Conservation (phyloP, 2,888 invertebrate species). For the Actias luna region DNA sequence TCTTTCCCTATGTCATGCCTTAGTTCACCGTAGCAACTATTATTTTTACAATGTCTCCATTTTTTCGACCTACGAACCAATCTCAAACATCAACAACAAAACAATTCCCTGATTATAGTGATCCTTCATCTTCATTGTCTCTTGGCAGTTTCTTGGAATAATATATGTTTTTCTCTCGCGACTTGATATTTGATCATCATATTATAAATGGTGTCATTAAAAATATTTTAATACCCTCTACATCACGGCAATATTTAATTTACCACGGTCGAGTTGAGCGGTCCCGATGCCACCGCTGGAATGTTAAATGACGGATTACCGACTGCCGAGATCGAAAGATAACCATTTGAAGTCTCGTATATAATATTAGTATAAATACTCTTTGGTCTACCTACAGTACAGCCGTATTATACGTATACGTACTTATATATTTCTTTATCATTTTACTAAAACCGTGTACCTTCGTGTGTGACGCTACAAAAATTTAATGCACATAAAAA, state of each 20-base stretch:
- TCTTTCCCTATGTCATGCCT: slow-evolving; percentile 76
- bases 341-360: slow-evolving; percentile 59
- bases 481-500: not conserved
- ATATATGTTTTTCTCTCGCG: slow-evolving; percentile 76
- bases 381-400: slow-evolving; percentile 33
- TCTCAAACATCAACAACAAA: slow-evolving; percentile 75
- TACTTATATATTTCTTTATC: slow-evolving; percentile 1
- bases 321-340: slow-evolving; percentile 72
- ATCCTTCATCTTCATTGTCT: slow-evolving; percentile 81
- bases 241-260: slow-evolving; percentile 79
- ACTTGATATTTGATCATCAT: slow-evolving; percentile 78
- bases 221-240: slow-evolving; percentile 81
- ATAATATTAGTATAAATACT: slow-evolving; percentile 53
- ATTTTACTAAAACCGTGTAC: not conserved
- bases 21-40: slow-evolving; percentile 72
- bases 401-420: slow-evolving; percentile 25
- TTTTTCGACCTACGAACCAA: slow-evolving; percentile 61
- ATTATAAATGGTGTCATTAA: slow-evolving; percentile 81
- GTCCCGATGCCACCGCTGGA: slow-evolving; percentile 74
- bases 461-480: not conserved
- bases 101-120: slow-evolving; percentile 77
- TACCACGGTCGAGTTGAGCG: slow-evolving; percentile 76
- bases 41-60: slow-evolving; percentile 67
- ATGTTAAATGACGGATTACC: slow-evolving; percentile 81
- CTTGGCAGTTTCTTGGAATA: slow-evolving; percentile 81